Base-by-base conservation (phyloP, 2,113 vertebrate genomes). In the Pseudorasbora parva region DNA sequence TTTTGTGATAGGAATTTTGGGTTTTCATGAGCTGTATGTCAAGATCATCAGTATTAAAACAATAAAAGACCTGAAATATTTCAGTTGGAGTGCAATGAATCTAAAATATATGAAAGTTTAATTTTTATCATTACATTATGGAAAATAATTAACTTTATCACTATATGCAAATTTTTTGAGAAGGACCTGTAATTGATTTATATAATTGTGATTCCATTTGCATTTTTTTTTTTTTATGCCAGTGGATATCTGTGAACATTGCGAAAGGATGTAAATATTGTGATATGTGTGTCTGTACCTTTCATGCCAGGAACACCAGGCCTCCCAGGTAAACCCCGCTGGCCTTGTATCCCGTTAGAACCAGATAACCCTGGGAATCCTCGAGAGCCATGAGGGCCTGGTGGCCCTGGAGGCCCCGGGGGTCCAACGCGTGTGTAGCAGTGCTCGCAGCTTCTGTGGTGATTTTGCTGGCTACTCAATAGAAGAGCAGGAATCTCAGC, bases 341-440 rank as follows among this genome's bases (percentile, higher is more conserved):
- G 89, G 30, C 97, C 97, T 0, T 94, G 95, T 88, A 94, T 68
- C 4, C 98, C 98, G 73, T 95, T 94, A 49, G 90, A 93, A 54
- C 98, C 97, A 17, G 93, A 94, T 47, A 95, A 86, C 56, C 98
- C 97, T 81, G 97, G 95, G 91, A 95, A 92, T 5, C 98, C 98
- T 88, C 94, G 92, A 4, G 93, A 88, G 59, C 98, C 98, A 88
- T 96, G 94, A 11, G 94, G 92, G 45, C 98, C 98, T 14, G 84
- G 68, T 59, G 94, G 94, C 73, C 97, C 97, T 9, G 96, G 94
- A 23, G 93, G 92, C 41, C 98, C 97, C 60, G 96, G 95, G 27
- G 93, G 88, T 76, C 96, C 95, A 0, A 89, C 89, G 30, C 91
- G 94, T 47, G 92, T 93, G 6, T 96, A 94, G 87, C 97, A 98